Base-by-base conservation (phyloP, 23 tunicate species). In the Trididemnum miniatum region DNA sequence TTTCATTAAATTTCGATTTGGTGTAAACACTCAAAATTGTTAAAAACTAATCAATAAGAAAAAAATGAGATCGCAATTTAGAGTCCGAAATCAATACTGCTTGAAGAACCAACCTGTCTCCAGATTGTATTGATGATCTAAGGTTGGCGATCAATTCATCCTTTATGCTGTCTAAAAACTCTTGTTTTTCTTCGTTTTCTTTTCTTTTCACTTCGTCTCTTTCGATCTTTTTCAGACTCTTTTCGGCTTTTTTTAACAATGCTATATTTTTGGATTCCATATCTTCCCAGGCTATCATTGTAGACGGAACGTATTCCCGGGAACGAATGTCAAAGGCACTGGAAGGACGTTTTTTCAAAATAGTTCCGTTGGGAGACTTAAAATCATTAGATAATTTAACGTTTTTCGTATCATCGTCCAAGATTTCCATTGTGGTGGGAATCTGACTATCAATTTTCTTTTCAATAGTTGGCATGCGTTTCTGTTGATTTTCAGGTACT, bases 61-160 rank as follows among this genome's bases (percentile, higher is more conserved):
- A n/a, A n/a, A n/a, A n/a, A n/a, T n/a, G n/a, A n/a, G n/a, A n/a
- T n/a, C n/a, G n/a, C n/a, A n/a, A n/a, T n/a, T n/a, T n/a, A n/a
- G n/a, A n/a, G n/a, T n/a, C n/a, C n/a, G n/a, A n/a, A n/a, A n/a
- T n/a, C n/a, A n/a, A n/a, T n/a, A n/a, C n/a, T n/a, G n/a, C n/a
- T n/a, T n/a, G n/a, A n/a, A n/a, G n/a, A n/a, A n/a, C 83, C 23
- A 20, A 90, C 96, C 96, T 84, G 72, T 90, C 96, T 1, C 79
- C 77, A 24, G 66, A 73, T 1, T 72, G 22, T 76, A 90, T 85
- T 20, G 96, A 75, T 1, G 83, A 31, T 44, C 71, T 80, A 4
- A 90, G 62, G 37, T 84, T 84, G 49, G 52, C 77, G 1, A 35
- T 23, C 51, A 85, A 30, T 15, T 65, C 77, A 2, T 44, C 78